Conservation (phyloP, 35 echinoderm and acorn worm genomes). For the Anneissia japonica region DNA sequence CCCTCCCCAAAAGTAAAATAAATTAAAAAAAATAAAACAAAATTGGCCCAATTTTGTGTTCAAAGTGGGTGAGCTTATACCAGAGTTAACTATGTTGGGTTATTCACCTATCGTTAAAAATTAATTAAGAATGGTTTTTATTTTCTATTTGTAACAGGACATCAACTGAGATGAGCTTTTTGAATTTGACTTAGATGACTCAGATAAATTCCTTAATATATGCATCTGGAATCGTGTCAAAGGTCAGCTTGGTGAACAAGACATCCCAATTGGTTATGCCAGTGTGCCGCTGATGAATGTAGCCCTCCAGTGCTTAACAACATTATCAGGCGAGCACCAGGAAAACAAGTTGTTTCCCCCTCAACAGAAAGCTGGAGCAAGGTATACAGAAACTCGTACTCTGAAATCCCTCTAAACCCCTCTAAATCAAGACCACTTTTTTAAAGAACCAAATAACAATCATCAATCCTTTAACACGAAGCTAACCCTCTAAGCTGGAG, state of each 20-base stretch:
- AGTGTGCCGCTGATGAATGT: slow-evolving; percentile 81
- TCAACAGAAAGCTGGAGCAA: slow-evolving; percentile 75
- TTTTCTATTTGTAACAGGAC: slow-evolving; percentile 57
- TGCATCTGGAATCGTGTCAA: slow-evolving; percentile 84
- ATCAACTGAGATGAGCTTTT: slow-evolving; percentile 86
- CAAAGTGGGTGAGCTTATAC: too few species aligned
- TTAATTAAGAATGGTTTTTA: too few species aligned
- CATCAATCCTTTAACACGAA: too few species aligned
- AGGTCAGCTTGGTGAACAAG: slow-evolving; percentile 44
- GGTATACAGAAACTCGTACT: slow-evolving; percentile 55
- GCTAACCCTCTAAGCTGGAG: too few species aligned
- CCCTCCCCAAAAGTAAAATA: too few species aligned
- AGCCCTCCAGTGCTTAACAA: slow-evolving; percentile 83
- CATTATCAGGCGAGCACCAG: slow-evolving; percentile 74
- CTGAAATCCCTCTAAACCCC: too few species aligned
- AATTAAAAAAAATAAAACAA: too few species aligned
- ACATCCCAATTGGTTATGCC: slow-evolving; percentile 76
- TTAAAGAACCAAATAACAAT: too few species aligned
- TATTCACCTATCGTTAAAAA: too few species aligned
- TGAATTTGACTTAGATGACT: slow-evolving; percentile 71
- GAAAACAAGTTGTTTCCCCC: slow-evolving; percentile 83
- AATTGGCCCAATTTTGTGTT: too few species aligned
- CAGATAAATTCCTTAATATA: slow-evolving; percentile 72
- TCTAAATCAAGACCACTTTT: too few species aligned
- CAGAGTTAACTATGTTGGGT: too few species aligned